A percentile compares a stretch with the other conserved stretches of the same genome.
Conservation (phyloP, 2,797 vertebrate genomes). For the Phyllotis vaccarum region DNA sequence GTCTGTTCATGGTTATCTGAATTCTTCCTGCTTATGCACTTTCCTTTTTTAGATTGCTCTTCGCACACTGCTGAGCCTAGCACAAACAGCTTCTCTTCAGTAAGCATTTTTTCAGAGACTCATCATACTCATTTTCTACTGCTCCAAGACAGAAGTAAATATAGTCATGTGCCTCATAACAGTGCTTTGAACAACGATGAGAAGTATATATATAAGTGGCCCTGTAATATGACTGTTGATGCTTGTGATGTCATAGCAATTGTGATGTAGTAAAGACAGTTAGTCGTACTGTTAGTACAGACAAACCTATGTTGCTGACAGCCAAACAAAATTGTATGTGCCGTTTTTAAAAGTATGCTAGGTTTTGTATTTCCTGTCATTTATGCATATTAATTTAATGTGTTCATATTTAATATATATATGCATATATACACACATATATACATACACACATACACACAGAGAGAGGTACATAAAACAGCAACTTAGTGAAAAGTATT, state of each 20-base stretch:
- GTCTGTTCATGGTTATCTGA: neutral
- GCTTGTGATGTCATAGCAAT: neutral
- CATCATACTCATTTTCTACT: neutral
- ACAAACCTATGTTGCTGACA: no score
- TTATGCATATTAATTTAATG: neutral
- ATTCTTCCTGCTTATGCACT: accelerated
- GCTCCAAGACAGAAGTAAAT: neutral
- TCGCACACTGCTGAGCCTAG: neutral
- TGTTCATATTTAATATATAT: neutral
- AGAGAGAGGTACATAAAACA: neutral
- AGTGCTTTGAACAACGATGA: no score
- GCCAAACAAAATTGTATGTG: neutral
- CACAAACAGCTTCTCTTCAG: neutral
- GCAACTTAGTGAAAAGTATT: neutral
- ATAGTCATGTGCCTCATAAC: neutral
- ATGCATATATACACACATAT: neutral
- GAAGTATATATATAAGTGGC: no score
- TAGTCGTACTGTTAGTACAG: neutral
- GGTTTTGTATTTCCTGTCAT: neutral
- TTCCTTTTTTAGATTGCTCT: neutral
- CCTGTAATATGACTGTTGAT: neutral
- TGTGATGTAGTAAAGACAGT: neutral
- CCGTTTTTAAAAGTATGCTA: neutral
- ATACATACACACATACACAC: neutral
- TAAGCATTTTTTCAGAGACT: neutral